Percentiles rank a stretch among this genome's conserved stretches.
Evolutionary conservation across 2,888 invertebrate genomes (phyloP).

Genomic region (Strigamia crassipes): DNA sequence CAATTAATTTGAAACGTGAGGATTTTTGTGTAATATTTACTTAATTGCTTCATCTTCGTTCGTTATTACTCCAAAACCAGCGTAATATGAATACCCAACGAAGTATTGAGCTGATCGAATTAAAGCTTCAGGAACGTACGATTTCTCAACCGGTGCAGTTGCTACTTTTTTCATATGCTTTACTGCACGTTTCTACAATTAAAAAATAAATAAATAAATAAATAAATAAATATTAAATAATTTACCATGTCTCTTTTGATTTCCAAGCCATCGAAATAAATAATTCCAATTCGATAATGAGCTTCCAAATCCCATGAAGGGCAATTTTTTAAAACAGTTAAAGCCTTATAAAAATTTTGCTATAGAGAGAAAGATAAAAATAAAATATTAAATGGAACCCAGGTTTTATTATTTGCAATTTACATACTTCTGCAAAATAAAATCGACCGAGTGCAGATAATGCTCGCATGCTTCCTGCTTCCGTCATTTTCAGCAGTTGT

Average conservation of each 20-base stretch:
- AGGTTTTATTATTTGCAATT: background rate
- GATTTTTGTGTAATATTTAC: background rate
- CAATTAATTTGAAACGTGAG: background rate
- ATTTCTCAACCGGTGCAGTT: background rate
- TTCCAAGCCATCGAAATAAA: slow-evolving; percentile 45
- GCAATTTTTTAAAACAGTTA: background rate
- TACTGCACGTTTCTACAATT: slow-evolving; percentile 10
- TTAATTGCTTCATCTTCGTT: slow-evolving; percentile 31
- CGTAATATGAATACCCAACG: slow-evolving; percentile 25
- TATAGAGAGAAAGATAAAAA: background rate
- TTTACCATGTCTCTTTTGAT: background rate
- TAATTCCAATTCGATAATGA: slow-evolving; percentile 37
- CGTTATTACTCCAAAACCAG: background rate
- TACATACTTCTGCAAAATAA: background rate
- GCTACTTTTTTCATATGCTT: slow-evolving; percentile 37
- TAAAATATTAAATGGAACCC: background rate
- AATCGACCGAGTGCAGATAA: background rate
- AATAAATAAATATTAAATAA: background rate
- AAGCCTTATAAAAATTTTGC: slow-evolving; percentile 37
- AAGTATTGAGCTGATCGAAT: slow-evolving; percentile 43
- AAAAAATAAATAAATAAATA: background rate
- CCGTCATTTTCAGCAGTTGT: background rate
- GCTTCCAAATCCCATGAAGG: slow-evolving; percentile 43
- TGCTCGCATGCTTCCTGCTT: background rate
- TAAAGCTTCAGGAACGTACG: background rate